phyloP scores from a whole-genome alignment of 1,140 invertebrate species.

The Zaprionus taronus region DNA sequence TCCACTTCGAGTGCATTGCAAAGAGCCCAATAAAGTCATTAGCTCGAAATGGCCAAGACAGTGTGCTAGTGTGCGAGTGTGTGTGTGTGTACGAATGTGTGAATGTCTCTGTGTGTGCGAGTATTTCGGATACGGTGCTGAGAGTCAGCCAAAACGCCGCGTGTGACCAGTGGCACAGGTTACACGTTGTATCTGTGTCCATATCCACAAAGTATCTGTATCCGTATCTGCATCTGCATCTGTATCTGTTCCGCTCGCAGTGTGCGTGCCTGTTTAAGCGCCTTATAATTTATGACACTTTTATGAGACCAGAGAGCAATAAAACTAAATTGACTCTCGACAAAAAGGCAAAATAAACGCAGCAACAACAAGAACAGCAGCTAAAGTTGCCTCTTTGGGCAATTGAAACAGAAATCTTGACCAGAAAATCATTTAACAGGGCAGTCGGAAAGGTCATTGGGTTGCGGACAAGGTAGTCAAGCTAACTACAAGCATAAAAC shows the following conservation, averaged over 20 bases:
- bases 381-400: constrained; percentile 49
- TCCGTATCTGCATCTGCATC: not conserved
- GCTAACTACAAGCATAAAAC: not conserved
- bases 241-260: not conserved
- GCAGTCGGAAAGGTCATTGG: constrained; percentile 44
- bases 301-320: constrained; percentile 72
- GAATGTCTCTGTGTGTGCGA: not conserved
- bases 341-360: constrained; percentile 58
- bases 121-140: not conserved
- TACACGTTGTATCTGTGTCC: constrained; percentile 52
- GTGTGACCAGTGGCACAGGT: constrained; percentile 80
- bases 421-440: constrained; percentile 54
- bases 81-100: constrained; percentile 14
- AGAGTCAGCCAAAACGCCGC: constrained; percentile 62
- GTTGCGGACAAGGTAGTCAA: constrained; percentile 20
- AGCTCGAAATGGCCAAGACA: constrained; percentile 47
- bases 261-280: constrained; percentile 57
- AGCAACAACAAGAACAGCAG: constrained; percentile 6
- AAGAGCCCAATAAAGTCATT: constrained; percentile 77
- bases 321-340: constrained; percentile 66
- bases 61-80: not conserved
- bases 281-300: constrained; percentile 82
- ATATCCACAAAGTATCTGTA: constrained; percentile 23
- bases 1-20: constrained; percentile 62
- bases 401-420: constrained; percentile 77